Evolutionary conservation across 2,113 vertebrate species (phyloP).

Genomic region (Scytalopus superciliaris): DNA sequence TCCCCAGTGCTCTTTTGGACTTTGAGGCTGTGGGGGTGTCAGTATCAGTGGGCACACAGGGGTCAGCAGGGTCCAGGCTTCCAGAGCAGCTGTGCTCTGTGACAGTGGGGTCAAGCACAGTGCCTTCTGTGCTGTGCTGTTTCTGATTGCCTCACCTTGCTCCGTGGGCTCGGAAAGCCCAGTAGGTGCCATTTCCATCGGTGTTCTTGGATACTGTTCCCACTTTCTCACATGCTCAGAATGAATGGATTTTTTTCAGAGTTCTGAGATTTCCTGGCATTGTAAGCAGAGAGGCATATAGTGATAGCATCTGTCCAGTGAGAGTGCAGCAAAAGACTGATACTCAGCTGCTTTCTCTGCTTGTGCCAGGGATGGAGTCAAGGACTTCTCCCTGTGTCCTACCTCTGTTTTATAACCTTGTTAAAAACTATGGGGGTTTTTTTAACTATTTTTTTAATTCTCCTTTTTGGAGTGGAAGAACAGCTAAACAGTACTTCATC

Average conservation of each 20-base stretch:
- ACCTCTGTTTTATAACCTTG: background rate
- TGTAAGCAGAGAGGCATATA: background rate
- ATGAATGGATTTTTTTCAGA: background rate
- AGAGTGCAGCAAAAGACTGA: background rate
- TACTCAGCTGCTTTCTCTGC: background rate
- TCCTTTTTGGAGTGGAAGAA: background rate
- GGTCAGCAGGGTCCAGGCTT: background rate
- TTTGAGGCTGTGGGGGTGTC: background rate
- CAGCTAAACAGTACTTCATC: background rate
- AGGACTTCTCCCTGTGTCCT: background rate
- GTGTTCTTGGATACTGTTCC: background rate
- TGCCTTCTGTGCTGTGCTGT: background rate
- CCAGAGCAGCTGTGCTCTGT: background rate
- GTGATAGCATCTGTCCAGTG: conserved; percentile 12
- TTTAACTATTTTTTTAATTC: background rate
- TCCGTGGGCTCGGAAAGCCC: background rate
- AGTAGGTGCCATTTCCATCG: fast-evolving
- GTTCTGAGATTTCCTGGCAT: conserved; percentile 12
- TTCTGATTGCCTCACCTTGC: background rate
- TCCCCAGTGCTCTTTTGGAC: background rate
- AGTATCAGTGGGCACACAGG: background rate
- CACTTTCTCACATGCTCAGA: background rate
- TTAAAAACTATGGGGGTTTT: background rate
- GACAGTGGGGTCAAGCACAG: background rate
- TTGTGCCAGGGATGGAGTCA: background rate